Conservation (phyloP, 2,888 invertebrate genomes). For the Papilio gigon region DNA sequence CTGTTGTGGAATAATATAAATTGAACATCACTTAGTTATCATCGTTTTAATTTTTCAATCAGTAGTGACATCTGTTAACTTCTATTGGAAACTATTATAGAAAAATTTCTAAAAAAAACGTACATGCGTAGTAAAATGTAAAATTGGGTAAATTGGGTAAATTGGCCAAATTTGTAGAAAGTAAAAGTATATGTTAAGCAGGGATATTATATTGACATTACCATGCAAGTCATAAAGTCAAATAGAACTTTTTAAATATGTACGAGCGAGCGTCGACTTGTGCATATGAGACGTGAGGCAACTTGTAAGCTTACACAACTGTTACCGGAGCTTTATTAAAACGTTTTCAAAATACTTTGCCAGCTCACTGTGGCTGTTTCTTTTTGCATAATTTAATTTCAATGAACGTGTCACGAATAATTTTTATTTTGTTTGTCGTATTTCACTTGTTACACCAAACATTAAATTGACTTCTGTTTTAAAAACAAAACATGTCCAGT, state of each 20-base stretch:
- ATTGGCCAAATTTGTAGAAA: too few species aligned
- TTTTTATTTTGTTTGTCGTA: neutral
- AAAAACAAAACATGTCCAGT: neutral
- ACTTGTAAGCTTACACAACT: conserved; percentile 34
- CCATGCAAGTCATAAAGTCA: conserved; percentile 22
- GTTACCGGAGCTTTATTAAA: conserved; percentile 30
- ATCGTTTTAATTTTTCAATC: neutral
- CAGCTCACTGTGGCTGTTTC: conserved; percentile 27
- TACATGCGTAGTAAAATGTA: too few species aligned
- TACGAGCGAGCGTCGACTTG: conserved; percentile 14
- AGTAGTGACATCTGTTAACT: too few species aligned
- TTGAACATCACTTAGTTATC: too few species aligned
- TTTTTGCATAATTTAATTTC: conserved; percentile 37
- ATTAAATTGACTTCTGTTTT: neutral
- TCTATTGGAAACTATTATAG: too few species aligned
- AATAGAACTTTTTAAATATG: conserved; percentile 28
- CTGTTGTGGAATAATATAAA: neutral
- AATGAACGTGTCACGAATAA: conserved; percentile 22
- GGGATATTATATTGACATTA: conserved; percentile 9
- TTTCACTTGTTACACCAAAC: neutral
- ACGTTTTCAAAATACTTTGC: conserved; percentile 36
- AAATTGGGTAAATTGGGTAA: too few species aligned
- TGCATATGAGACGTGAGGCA: conserved; percentile 31
- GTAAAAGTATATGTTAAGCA: neutral
- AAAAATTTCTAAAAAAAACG: too few species aligned